phyloP scores from a whole-genome alignment of 2,888 invertebrate species.

The Archaeoteleia sp. region DNA sequence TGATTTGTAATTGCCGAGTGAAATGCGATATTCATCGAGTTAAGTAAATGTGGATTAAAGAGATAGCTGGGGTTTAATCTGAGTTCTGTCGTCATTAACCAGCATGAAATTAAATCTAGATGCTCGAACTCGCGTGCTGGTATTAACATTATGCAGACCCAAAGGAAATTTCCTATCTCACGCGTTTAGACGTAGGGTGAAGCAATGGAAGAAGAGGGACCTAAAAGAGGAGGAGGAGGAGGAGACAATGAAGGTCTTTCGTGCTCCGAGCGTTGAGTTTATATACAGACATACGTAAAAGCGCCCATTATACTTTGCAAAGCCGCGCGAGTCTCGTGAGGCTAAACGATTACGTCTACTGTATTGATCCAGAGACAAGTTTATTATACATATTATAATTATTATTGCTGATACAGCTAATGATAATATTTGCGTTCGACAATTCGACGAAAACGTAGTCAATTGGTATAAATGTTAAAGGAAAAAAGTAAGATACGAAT shows the following conservation, averaged over 20 bases:
- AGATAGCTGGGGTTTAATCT: conserved; percentile 44
- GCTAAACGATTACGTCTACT: conserved; percentile 25
- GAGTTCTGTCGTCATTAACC: conserved; percentile 49
- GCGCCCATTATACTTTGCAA: conserved; percentile 27
- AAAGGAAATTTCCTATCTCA: conserved; percentile 49
- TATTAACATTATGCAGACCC: conserved; percentile 45
- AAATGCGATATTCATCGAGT: conserved; percentile 40
- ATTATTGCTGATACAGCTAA: conserved; percentile 25
- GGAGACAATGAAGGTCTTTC: conserved; percentile 46
- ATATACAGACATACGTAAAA: conserved; percentile 35
- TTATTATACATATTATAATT: conserved; percentile 26
- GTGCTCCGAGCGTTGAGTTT: conserved; percentile 35
- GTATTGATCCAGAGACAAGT: conserved; percentile 37
- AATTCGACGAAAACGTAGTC: no score
- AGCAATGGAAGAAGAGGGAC: conserved; percentile 31
- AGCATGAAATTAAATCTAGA: conserved; percentile 49
- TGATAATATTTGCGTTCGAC: conserved; percentile 10
- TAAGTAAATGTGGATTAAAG: conserved; percentile 46
- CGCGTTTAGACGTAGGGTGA: conserved; percentile 39
- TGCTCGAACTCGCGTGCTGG: conserved; percentile 45
- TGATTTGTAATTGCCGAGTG: conserved; percentile 37
- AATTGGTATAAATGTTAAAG: no score
- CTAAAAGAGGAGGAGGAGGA: conserved; percentile 25
- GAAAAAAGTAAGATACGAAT: no score
- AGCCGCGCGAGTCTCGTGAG: conserved; percentile 23